These are phyloP conservation scores for Sesamia inferens DNA, from an alignment of 2,888 invertebrate species.

Conservation along the genomic window DNA sequence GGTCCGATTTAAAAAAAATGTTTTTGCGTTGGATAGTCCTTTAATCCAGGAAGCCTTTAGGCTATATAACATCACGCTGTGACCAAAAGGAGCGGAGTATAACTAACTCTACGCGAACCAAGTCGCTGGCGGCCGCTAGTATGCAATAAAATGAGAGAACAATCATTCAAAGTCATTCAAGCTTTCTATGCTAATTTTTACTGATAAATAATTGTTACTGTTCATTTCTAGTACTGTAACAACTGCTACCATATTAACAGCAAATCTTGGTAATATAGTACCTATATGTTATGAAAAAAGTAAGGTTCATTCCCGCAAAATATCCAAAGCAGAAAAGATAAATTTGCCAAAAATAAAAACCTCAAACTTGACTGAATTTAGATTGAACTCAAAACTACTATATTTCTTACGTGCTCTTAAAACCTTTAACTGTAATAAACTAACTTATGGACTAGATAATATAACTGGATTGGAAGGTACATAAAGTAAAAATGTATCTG, in stretches of 20 bases:
- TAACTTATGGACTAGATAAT: no score
- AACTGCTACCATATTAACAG: conserved; percentile 1
- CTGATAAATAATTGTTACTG: neutral
- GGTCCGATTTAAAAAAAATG: no score
- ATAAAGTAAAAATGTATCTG: conserved; percentile 2
- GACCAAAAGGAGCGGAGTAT: no score
- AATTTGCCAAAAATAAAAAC: no score
- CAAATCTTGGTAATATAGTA: neutral
- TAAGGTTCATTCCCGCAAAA: neutral
- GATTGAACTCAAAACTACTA: neutral
- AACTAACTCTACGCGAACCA: no score
- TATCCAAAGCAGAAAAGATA: neutral
- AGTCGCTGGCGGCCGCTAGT: no score
- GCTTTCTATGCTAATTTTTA: neutral
- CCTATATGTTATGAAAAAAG: neutral
- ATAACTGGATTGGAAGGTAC: neutral
- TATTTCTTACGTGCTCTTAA: neutral
- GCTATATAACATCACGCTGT: no score
- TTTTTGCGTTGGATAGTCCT: no score
- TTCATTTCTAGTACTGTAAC: neutral
- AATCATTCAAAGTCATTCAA: neutral
- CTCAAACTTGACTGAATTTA: neutral
- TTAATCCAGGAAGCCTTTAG: no score
- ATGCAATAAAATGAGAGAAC: neutral
- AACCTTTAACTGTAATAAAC: neutral